phyloP scores from a whole-genome alignment of 1,140 invertebrate genomes.

The Drosophila biarmipes region DNA sequence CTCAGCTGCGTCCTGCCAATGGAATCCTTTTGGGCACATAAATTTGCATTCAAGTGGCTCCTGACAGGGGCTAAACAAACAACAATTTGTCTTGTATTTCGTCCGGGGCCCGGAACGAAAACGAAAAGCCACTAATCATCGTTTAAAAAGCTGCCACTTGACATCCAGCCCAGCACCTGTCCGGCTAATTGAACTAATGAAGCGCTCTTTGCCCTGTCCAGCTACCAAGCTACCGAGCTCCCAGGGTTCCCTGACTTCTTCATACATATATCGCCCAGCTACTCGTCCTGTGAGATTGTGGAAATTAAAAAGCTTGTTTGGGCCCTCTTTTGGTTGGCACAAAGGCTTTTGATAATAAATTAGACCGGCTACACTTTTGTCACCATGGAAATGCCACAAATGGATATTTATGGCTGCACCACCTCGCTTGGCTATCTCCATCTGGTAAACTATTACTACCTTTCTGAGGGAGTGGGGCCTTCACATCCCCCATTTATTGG shows the following conservation, averaged over 20 bases:
- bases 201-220: slow-evolving; percentile 50
- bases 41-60: slow-evolving; percentile 67
- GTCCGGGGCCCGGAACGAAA: slow-evolving; percentile 25
- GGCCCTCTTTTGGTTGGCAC: slow-evolving; percentile 58
- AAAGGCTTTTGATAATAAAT: slow-evolving; percentile 74
- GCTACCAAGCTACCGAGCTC: slow-evolving; percentile 9
- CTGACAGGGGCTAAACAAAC: slow-evolving; percentile 57
- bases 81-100: slow-evolving; percentile 75
- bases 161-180: slow-evolving; percentile 54
- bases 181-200: slow-evolving; percentile 79
- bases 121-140: slow-evolving; percentile 70
- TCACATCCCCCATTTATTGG: slow-evolving; percentile 34
- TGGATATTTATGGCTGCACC: slow-evolving; percentile 68
- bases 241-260: slow-evolving; percentile 26
- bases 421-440: slow-evolving; percentile 2
- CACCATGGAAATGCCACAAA: slow-evolving; percentile 75
- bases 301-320: slow-evolving; percentile 71
- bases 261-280: neutral
- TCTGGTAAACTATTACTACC: slow-evolving; percentile 16
- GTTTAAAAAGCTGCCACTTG: slow-evolving; percentile 70
- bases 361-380: slow-evolving; percentile 74
- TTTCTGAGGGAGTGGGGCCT: neutral
- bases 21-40: slow-evolving; percentile 49
- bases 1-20: slow-evolving; percentile 25
- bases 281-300: slow-evolving; percentile 21